Percentiles rank a stretch among this genome's conserved stretches.
phyloP scores from a whole-genome alignment of 2,888 invertebrate genomes.

The Operophtera brumata region DNA sequence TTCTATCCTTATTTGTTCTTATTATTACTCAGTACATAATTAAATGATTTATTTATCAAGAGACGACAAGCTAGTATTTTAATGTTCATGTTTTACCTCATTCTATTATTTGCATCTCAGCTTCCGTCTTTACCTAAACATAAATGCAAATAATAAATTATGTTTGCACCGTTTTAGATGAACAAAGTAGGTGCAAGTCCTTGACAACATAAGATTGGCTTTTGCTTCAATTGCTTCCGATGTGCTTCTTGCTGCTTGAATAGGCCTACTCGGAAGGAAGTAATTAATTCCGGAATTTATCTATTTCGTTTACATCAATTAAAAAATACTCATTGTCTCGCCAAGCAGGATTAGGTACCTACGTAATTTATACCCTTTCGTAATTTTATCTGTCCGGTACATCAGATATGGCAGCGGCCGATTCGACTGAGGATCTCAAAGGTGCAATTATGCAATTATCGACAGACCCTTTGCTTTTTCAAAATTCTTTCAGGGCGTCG shows the following conservation, averaged over 20 bases:
- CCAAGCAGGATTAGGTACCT: too few relatives aligned
- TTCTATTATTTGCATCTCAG: conserved; percentile 7
- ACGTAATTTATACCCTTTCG: too few relatives aligned
- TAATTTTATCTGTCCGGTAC: too few relatives aligned
- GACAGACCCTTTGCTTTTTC: too few relatives aligned
- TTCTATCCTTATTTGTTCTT: too few relatives aligned
- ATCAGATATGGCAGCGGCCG: too few relatives aligned
- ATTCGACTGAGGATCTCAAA: too few relatives aligned
- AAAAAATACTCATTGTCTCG: too few relatives aligned
- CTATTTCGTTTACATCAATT: too few relatives aligned
- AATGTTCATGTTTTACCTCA: conserved; percentile 1
- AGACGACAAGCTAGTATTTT: background rate
- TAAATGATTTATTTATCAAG: background rate
- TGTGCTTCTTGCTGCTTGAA: conserved; percentile 6
- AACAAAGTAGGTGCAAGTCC: conserved; percentile 4
- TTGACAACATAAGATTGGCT: conserved; percentile 1
- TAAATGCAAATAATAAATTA: conserved; percentile 14
- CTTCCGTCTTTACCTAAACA: conserved; percentile 17
- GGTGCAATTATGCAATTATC: too few relatives aligned
- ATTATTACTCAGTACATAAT: background rate
- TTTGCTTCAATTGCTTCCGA: conserved; percentile 7
- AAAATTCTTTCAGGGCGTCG: too few relatives aligned
- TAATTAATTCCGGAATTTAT: background rate
- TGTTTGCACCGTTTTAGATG: conserved; percentile 3
- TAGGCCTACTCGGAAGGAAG: background rate